A percentile compares a stretch with the other conserved stretches of the same genome.
phyloP scores from a whole-genome alignment of 2,113 vertebrate species.

The Strigops habroptila region DNA sequence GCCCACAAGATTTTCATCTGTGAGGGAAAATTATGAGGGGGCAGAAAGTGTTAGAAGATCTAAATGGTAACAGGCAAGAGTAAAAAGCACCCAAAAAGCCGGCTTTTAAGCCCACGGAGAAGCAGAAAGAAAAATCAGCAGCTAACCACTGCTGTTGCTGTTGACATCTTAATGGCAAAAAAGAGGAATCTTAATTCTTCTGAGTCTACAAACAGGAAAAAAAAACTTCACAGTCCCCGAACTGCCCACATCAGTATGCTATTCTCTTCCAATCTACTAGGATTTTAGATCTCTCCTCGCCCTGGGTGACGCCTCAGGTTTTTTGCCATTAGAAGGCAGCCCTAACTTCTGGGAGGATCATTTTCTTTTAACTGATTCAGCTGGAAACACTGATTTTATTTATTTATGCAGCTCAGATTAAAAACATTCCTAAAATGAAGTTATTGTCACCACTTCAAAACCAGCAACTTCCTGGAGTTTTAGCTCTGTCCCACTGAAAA shows the following conservation, averaged over 20 bases:
- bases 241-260: not conserved
- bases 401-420: conserved; percentile 4
- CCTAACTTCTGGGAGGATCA: not conserved
- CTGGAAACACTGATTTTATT: conserved; percentile 13
- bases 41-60: conserved; percentile 2
- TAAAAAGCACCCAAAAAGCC: conserved; percentile 14
- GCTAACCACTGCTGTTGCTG: not conserved
- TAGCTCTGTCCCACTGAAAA: not conserved
- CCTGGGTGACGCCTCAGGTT: not conserved
- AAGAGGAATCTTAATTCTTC: not conserved
- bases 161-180: not conserved
- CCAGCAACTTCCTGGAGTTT: not conserved
- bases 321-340: not conserved
- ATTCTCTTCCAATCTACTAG: not conserved
- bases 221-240: not conserved
- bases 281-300: not conserved
- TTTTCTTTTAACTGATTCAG: not conserved
- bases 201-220: not conserved
- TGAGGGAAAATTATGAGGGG: conserved; percentile 34
- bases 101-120: not conserved
- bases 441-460: not conserved
- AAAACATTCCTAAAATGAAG: conserved; percentile 26
- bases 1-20: conserved; percentile 16
- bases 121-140: conserved; percentile 2
- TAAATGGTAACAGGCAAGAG: not conserved